Evolutionary conservation across 2,797 vertebrate genomes (phyloP).

Genomic region (Danio aesculapii): DNA sequence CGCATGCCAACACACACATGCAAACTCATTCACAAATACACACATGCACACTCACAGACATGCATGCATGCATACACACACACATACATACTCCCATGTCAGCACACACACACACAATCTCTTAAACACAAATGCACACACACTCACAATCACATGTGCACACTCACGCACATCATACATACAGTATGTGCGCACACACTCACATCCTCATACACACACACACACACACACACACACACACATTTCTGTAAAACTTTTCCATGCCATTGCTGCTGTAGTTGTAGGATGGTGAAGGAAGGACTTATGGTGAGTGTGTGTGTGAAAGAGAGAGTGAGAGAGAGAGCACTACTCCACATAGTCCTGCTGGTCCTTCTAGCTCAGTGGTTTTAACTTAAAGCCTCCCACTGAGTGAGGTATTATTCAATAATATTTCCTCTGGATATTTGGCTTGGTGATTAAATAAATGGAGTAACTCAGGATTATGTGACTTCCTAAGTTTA

Average conservation of each 20-base stretch:
- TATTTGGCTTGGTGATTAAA: neutral
- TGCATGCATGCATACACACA: too few relatives aligned
- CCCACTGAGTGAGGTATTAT: neutral
- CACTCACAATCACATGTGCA: too few relatives aligned
- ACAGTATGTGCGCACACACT: too few relatives aligned
- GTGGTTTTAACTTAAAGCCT: neutral
- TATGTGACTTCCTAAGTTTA: neutral
- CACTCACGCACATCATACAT: too few relatives aligned
- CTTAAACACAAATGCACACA: too few relatives aligned
- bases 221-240: slow-evolving; percentile 7
- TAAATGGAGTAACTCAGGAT: neutral
- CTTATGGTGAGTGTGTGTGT: slow-evolving; percentile 6
- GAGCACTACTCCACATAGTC: slow-evolving; percentile 2
- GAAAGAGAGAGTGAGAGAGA: slow-evolving; percentile 9
- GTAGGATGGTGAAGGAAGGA: neutral
- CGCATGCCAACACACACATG: too few relatives aligned
- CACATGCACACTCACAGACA: too few relatives aligned
- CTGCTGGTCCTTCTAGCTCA: slow-evolving; percentile 18
- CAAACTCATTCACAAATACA: too few relatives aligned
- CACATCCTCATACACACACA: too few relatives aligned
- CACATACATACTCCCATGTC: too few relatives aligned
- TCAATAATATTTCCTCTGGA: neutral
- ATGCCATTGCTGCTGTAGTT: slow-evolving; percentile 23
- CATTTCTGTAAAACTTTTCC: slow-evolving; percentile 63
- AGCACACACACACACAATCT: too few relatives aligned